Evolutionary conservation across 2,113 vertebrate genomes (phyloP), one percentile per base, ranked within the genome.

Genomic region (Pelmatolapia mariae): DNA sequence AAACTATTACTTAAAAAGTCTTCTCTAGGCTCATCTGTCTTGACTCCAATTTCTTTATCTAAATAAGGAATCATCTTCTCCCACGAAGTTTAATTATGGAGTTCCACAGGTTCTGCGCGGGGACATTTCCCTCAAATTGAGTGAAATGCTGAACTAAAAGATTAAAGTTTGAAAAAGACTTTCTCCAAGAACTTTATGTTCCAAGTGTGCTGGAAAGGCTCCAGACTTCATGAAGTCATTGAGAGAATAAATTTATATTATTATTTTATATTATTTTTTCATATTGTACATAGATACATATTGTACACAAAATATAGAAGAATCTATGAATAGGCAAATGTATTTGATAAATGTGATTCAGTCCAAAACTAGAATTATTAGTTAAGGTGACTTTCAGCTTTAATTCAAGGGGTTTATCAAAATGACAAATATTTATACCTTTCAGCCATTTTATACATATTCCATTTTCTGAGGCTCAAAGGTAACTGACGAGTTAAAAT

Each of bases 211-310:
- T 36, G 31, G 31, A 63, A 63, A 63, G 1, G 18, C 31, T 63
- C 59, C 59, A 63, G 31, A 63, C 18, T 3, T 63, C 59, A 33
- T 36, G 59, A 63, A 36, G 9, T n/a, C 10, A 63, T 3, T 63
- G 59, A 63, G 18, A 63, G 18, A 63, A 63, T 36, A 36, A 0
- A 36, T 36, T 0, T n/a, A 63, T 63, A 36, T n/a, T 7, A 12
- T 36, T 36, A n/a, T n/a, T 36, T 0, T n/a, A 63, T 63, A 36
- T n/a, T 7, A 12, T 36, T 36, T 11, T 1, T 59, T 29, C 3
- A 57, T 31, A 61, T 10, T 63, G 4, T 63, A 36, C 31, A 36
- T n/a, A 63, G 59, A 63, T n/a, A n/a, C n/a, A n/a, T n/a, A n/a
- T n/a, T n/a, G n/a, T n/a, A n/a, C n/a, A n/a, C n/a, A 19, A 61